Evolutionary conservation across 2,113 vertebrate genomes (phyloP).

Genomic region (Erpornis zantholeuca): DNA sequence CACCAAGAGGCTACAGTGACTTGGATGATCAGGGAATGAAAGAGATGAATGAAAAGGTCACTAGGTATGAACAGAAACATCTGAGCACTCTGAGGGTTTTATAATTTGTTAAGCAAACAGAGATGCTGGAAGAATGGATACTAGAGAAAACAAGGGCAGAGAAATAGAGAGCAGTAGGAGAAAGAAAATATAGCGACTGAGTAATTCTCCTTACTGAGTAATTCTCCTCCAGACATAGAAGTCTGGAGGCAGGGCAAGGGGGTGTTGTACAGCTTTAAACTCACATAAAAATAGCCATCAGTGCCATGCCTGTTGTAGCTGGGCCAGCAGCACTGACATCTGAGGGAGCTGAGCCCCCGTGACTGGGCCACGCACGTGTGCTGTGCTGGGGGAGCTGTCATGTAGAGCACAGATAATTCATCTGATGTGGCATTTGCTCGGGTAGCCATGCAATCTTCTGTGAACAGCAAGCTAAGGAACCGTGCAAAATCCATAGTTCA

Average conservation of each 20-base stretch:
- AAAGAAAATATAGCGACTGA: background rate
- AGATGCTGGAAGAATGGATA: background rate
- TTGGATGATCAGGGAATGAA: background rate
- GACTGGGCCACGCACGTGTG: background rate
- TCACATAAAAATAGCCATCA: background rate
- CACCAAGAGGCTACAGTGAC: background rate
- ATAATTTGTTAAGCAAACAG: background rate
- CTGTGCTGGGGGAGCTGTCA: constrained; percentile 3
- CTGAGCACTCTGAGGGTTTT: background rate
- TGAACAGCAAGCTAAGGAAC: background rate
- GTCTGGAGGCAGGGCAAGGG: background rate
- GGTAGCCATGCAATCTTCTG: background rate
- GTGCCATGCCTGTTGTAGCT: background rate
- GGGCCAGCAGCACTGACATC: background rate
- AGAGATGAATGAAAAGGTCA: background rate
- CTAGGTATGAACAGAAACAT: background rate
- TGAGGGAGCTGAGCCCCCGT: background rate
- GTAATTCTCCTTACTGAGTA: background rate
- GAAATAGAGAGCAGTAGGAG: background rate
- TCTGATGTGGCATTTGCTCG: constrained; percentile 32
- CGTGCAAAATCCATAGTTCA: background rate
- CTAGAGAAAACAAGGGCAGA: background rate
- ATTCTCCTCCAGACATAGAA: background rate
- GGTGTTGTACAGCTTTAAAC: background rate
- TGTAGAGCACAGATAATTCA: background rate